A percentile compares a stretch with the other conserved stretches of the same genome.
Conservation (phyloP, 2,797 vertebrate genomes). For the Cirrhinus molitorella region DNA sequence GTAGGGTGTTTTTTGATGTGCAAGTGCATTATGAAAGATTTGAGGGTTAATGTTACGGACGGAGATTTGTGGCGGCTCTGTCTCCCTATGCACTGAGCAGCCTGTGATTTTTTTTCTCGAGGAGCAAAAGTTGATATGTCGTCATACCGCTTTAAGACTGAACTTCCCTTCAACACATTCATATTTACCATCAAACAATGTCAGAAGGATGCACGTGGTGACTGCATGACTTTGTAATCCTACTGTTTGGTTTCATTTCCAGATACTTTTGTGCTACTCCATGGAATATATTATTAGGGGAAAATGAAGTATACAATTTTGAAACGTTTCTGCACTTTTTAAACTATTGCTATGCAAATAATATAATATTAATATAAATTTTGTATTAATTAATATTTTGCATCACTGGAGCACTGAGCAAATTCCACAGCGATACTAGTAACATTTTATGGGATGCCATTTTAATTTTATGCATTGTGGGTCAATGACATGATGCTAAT, state of each 20-base stretch:
- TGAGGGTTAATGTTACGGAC: slow-evolving; percentile 24
- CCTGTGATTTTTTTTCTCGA: slow-evolving; percentile 58
- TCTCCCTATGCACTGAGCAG: slow-evolving; percentile 29
- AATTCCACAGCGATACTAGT: not conserved
- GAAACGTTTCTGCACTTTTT: not conserved
- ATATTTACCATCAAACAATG: slow-evolving; percentile 69
- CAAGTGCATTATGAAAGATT: slow-evolving; percentile 35
- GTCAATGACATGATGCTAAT: not conserved
- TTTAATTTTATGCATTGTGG: not conserved
- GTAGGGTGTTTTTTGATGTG: slow-evolving; percentile 12
- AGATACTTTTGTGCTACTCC: not conserved
- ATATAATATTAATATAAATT: not conserved
- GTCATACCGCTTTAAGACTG: slow-evolving; percentile 71
- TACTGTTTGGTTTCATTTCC: not conserved
- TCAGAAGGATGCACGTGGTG: slow-evolving; percentile 61
- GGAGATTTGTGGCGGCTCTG: slow-evolving; percentile 32
- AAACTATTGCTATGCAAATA: slow-evolving; percentile 11
- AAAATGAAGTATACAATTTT: not conserved
- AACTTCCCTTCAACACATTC: slow-evolving; percentile 70
- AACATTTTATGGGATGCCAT: not conserved
- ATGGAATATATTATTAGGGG: not conserved
- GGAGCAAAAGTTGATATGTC: slow-evolving; percentile 69
- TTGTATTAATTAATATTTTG: not conserved
- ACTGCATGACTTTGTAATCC: slow-evolving; percentile 15
- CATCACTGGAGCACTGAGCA: not conserved